Evolutionary conservation across 2,888 invertebrate genomes (phyloP).

Genomic region (Thera obeliscata): DNA sequence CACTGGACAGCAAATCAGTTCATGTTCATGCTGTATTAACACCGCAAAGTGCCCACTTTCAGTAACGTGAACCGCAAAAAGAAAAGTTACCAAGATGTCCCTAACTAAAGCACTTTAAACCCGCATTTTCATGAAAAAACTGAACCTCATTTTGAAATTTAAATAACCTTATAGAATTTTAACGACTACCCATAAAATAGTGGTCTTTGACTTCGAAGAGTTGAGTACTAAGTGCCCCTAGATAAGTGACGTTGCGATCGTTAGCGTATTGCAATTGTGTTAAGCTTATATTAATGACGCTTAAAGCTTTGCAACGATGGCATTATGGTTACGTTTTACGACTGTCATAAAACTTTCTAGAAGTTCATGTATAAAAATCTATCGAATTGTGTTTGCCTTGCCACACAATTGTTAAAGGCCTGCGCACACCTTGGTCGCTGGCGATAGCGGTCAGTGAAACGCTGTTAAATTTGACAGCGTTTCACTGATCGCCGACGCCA

Average conservation of each 20-base stretch:
- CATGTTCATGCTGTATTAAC: conserved; percentile 32
- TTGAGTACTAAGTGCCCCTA: conserved; percentile 48
- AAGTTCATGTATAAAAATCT: no score
- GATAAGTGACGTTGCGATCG: conserved; percentile 2
- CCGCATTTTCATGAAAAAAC: conserved; percentile 51
- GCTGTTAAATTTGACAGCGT: no score
- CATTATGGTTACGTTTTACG: no score
- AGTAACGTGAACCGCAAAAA: conserved; percentile 39
- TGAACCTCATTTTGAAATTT: conserved; percentile 52
- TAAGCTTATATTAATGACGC: no score
- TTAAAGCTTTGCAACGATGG: no score
- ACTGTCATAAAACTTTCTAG: no score
- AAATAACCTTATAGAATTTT: conserved; percentile 61
- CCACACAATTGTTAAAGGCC: no score
- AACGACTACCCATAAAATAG: conserved; percentile 59
- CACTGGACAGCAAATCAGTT: conserved; percentile 29
- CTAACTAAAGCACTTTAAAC: conserved; percentile 45
- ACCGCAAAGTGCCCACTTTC: conserved; percentile 29
- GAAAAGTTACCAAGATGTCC: conserved; percentile 45
- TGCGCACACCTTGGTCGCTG: no score
- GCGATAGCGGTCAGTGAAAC: no score
- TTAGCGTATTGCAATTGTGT: background rate
- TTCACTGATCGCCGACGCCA: no score
- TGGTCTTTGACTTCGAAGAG: conserved; percentile 54
- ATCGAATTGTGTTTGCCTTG: no score